phyloP scores from a whole-genome alignment of 1,140 invertebrate genomes.

The Leptinotarsa lineolata region DNA sequence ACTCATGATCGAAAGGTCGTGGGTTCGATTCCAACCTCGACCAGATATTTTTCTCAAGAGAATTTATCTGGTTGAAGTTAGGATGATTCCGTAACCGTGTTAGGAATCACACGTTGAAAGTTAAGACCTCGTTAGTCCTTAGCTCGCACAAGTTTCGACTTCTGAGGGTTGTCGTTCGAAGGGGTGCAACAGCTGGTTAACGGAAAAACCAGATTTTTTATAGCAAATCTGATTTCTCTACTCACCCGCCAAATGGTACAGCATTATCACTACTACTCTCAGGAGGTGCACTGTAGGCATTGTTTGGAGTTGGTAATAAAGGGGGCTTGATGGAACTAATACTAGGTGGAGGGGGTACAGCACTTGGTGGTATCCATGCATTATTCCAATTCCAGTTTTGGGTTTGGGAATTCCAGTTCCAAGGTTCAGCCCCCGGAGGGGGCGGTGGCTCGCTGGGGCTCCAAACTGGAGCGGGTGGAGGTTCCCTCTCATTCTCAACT shows the following conservation, averaged over 20 bases:
- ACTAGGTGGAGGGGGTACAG: conserved; percentile 56
- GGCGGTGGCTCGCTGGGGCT: conserved; percentile 46
- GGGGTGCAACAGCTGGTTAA: too few species aligned
- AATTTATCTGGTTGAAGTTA: too few species aligned
- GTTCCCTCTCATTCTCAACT: conserved; percentile 72
- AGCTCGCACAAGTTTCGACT: too few species aligned
- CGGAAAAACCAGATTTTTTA: background rate
- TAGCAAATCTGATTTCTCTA: background rate
- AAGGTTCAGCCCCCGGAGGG: conserved; percentile 36
- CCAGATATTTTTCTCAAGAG: too few species aligned
- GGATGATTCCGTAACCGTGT: too few species aligned
- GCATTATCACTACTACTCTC: conserved; percentile 47
- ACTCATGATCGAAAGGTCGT: too few species aligned
- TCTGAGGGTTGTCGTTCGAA: too few species aligned
- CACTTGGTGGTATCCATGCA: conserved; percentile 54
- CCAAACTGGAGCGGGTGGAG: conserved; percentile 45
- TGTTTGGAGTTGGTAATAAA: conserved; percentile 54
- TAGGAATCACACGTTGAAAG: too few species aligned
- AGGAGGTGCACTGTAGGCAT: conserved; percentile 54
- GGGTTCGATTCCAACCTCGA: too few species aligned
- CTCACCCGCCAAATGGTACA: conserved; percentile 40
- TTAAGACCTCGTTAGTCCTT: too few species aligned
- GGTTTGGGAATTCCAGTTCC: conserved; percentile 52
- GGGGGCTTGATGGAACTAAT: conserved; percentile 55
- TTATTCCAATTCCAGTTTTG: conserved; percentile 60